phyloP scores from a whole-genome alignment of 1,140 invertebrate species.

The Trachymyrmex septentrionalis region DNA sequence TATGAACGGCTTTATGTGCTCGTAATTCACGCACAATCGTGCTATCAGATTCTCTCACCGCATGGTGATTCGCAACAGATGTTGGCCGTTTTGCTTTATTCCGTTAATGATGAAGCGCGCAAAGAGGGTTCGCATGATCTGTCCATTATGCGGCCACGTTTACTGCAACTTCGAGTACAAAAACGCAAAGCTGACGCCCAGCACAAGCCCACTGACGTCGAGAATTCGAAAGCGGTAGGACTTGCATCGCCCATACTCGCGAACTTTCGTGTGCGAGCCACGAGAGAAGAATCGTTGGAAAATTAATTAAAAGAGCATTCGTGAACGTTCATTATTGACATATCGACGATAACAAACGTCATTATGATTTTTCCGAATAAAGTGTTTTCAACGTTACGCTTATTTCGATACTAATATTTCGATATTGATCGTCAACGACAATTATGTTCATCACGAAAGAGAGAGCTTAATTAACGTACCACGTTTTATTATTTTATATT shows the following conservation, averaged over 20 bases:
- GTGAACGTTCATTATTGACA: not conserved
- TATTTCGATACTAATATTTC: constrained; percentile 38
- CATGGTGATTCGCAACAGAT: constrained; percentile 42
- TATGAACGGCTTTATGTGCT: not conserved
- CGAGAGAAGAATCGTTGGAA: not conserved
- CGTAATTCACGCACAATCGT: too few relatives aligned
- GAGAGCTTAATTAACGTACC: constrained; percentile 49
- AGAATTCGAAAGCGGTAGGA: constrained; percentile 24
- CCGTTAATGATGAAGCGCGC: constrained; percentile 65
- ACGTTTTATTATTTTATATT: constrained; percentile 39
- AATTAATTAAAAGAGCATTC: constrained; percentile 38
- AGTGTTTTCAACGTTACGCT: constrained; percentile 1
- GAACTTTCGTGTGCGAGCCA: constrained; percentile 25
- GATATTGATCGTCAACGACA: constrained; percentile 13
- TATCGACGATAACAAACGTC: constrained; percentile 22
- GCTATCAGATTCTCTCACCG: not conserved
- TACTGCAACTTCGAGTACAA: constrained; percentile 61
- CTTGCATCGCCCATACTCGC: constrained; percentile 28
- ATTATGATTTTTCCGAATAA: constrained; percentile 16
- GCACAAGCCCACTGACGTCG: constrained; percentile 49
- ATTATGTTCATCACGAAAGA: constrained; percentile 20
- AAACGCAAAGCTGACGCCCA: constrained; percentile 34
- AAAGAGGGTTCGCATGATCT: constrained; percentile 60
- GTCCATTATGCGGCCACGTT: constrained; percentile 55
- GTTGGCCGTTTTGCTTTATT: constrained; percentile 65